These are phyloP conservation scores for Drosophila nr. medialis DNA, from an alignment of 2,888 invertebrate genomes.

Conservation along the genomic window DNA sequence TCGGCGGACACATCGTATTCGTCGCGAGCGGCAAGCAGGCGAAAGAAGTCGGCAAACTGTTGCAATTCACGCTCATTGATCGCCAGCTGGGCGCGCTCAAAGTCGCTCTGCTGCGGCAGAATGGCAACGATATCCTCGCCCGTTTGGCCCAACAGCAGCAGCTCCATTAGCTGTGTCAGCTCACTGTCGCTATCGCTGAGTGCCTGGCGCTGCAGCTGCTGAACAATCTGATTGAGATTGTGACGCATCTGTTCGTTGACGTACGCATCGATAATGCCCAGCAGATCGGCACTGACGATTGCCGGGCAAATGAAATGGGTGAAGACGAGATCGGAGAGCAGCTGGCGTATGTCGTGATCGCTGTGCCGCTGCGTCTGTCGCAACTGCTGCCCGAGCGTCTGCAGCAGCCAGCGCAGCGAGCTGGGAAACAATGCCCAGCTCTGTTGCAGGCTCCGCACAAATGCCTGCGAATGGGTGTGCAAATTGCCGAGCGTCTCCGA, in stretches of 20 bases:
- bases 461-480: conserved; percentile 91
- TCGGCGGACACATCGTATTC: conserved; percentile 82
- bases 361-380: conserved; percentile 85
- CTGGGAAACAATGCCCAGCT: conserved; percentile 96
- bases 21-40: conserved; percentile 84
- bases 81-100: conserved; percentile 88
- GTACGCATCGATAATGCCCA: conserved; percentile 96
- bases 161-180: conserved; percentile 91
- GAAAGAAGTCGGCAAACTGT: conserved; percentile 87
- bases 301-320: conserved; percentile 98
- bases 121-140: conserved; percentile 84
- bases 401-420: conserved; percentile 94
- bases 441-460: conserved; percentile 92
- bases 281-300: conserved; percentile 97
- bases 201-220: conserved; percentile 96
- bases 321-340: conserved; percentile 96
- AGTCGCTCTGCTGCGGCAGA: conserved; percentile 85
- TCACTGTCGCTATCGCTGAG: conserved; percentile 91
- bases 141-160: conserved; percentile 86
- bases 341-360: conserved; percentile 85
- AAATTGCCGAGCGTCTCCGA: conserved; percentile 92
- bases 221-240: conserved; percentile 95
- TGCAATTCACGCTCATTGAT: conserved; percentile 89
- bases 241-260: conserved; percentile 96
- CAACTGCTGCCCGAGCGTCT: conserved; percentile 91